A percentile compares a stretch with the other conserved stretches of the same genome.
phyloP scores from a whole-genome alignment of 2,113 vertebrate species.

The Lophius piscatorius region DNA sequence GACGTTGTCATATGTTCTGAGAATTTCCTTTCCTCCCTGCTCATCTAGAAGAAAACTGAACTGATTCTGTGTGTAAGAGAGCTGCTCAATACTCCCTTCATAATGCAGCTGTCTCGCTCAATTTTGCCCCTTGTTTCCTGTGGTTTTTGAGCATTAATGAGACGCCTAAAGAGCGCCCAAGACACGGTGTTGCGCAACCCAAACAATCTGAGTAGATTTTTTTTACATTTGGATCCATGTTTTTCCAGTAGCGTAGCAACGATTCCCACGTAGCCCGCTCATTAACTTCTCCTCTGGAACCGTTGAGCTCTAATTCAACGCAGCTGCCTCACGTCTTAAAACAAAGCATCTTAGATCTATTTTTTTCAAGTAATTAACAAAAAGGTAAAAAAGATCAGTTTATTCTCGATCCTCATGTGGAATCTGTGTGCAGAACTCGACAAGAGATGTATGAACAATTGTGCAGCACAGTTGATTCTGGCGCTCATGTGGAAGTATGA shows the following conservation, averaged over 20 bases:
- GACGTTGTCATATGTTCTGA: slow-evolving; percentile 59
- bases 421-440: not conserved
- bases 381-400: not conserved
- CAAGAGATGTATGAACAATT: not conserved
- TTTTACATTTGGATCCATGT: slow-evolving; percentile 26
- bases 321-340: slow-evolving; percentile 4
- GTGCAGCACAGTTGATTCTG: not conserved
- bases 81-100: not conserved
- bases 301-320: slow-evolving; percentile 8
- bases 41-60: not conserved
- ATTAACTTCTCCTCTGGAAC: not conserved
- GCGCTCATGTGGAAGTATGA: slow-evolving; percentile 8
- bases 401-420: not conserved
- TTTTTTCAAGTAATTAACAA: not conserved
- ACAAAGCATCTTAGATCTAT: slow-evolving; percentile 1
- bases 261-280: slow-evolving; percentile 27
- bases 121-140: not conserved
- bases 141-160: slow-evolving; percentile 39
- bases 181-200: not conserved
- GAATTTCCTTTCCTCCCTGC: slow-evolving; percentile 45
- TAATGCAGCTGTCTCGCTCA: not conserved
- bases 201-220: slow-evolving; percentile 18
- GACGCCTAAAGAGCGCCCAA: slow-evolving; percentile 16
- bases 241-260: slow-evolving; percentile 50
- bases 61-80: not conserved